These are phyloP conservation scores for Pycnomerus fuliginosus DNA, from an alignment of 2,888 invertebrate genomes.

Conservation along the genomic window DNA sequence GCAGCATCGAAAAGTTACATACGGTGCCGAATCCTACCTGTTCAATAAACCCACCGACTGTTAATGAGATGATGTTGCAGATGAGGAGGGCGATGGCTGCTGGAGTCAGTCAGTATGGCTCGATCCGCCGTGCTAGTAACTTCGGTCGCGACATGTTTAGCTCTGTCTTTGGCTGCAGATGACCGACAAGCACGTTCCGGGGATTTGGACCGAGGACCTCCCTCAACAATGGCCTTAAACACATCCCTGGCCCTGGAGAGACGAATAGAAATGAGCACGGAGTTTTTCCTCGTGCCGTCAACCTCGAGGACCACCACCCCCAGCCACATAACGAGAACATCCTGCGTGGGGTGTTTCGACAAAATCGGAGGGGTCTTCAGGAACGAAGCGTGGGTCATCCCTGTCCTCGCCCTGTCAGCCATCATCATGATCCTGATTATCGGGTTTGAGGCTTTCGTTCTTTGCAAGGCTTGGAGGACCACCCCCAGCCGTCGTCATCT, in stretches of 20 bases:
- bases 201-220: constrained; percentile 43
- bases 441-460: constrained; percentile 85
- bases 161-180: constrained; percentile 36
- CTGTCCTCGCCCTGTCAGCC: constrained; percentile 80
- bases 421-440: constrained; percentile 82
- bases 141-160: constrained; percentile 36
- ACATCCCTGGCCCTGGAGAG: constrained; percentile 49
- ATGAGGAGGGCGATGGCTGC: constrained; percentile 24
- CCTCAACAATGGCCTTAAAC: no score
- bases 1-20: no score
- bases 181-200: constrained; percentile 40
- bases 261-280: constrained; percentile 78
- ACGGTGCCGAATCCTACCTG: constrained; percentile 13
- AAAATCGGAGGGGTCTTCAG: constrained; percentile 52
- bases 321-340: constrained; percentile 49
- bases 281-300: constrained; percentile 76
- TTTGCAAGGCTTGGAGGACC: constrained; percentile 81
- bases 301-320: constrained; percentile 58
- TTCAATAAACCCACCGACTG: constrained; percentile 17
- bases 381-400: constrained; percentile 87
- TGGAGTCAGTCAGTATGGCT: constrained; percentile 44
- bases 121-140: constrained; percentile 43
- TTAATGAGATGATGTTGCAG: constrained; percentile 32
- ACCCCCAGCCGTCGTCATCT: constrained; percentile 82
- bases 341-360: constrained; percentile 39